Percentiles rank a stretch among this genome's conserved stretches.
Evolutionary conservation across 2,797 vertebrate species (phyloP).

Genomic region (Pygocentrus nattereri): DNA sequence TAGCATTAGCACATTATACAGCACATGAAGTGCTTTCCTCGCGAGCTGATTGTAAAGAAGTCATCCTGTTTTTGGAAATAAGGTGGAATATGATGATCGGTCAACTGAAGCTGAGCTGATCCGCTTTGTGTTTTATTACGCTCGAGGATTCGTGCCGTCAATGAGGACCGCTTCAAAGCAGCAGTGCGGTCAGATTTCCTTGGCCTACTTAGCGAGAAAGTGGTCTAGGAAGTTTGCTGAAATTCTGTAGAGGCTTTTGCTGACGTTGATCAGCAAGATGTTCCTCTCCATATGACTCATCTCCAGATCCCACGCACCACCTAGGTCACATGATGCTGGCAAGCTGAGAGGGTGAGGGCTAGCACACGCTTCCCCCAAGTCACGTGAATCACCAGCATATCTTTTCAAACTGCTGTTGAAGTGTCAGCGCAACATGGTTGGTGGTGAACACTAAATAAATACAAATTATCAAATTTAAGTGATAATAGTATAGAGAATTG

Average conservation of each 20-base stretch:
- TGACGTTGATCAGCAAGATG: background rate
- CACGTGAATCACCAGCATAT: too few relatives aligned
- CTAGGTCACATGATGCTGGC: too few relatives aligned
- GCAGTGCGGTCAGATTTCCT: background rate
- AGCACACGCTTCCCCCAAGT: too few relatives aligned
- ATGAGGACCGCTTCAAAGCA: background rate
- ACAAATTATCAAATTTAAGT: too few relatives aligned
- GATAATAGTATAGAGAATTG: too few relatives aligned
- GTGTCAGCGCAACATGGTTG: too few relatives aligned
- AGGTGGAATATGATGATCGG: conserved; percentile 1
- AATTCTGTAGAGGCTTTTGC: background rate
- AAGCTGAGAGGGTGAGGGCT: too few relatives aligned
- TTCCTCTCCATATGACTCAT: too few relatives aligned
- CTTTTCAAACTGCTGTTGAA: too few relatives aligned
- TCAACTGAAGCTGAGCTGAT: conserved; percentile 1
- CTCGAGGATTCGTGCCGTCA: background rate
- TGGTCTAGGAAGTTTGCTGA: background rate
- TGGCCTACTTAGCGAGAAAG: background rate
- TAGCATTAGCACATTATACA: too few relatives aligned
- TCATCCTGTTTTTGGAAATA: background rate
- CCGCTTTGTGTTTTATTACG: background rate
- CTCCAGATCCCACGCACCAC: too few relatives aligned
- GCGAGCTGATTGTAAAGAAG: background rate
- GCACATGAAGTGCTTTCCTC: background rate
- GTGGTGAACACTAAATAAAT: too few relatives aligned